These are phyloP conservation scores for Philotrypesis tridentata DNA, from an alignment of 1,140 invertebrate species.

Conservation along the genomic window DNA sequence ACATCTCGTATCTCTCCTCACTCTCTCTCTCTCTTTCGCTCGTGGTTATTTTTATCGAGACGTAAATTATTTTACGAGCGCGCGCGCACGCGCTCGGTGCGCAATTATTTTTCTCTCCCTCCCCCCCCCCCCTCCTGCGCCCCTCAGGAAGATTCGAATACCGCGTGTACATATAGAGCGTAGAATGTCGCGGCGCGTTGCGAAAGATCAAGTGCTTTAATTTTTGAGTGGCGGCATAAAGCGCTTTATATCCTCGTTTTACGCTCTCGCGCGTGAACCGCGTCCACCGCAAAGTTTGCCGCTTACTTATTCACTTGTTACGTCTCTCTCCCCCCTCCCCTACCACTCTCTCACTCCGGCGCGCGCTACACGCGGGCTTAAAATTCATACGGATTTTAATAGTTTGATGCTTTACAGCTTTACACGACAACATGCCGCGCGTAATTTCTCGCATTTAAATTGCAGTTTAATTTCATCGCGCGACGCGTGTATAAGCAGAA, in stretches of 20 bases:
- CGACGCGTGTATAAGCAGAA: background rate
- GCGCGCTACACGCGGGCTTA: no score
- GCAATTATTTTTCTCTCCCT: no score
- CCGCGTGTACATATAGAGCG: no score
- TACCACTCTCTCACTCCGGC: background rate
- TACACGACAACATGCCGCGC: background rate
- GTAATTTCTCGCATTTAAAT: background rate
- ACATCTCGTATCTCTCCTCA: background rate
- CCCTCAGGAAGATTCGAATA: background rate
- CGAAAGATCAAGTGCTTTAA: background rate
- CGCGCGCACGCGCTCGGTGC: background rate
- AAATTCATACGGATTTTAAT: background rate
- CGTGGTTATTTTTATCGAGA: background rate
- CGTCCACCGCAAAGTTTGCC: background rate
- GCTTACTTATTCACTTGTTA: background rate
- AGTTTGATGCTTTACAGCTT: background rate
- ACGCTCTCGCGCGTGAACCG: background rate
- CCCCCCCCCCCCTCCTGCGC: no score
- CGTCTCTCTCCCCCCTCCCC: background rate
- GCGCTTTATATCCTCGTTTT: background rate
- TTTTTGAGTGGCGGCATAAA: background rate
- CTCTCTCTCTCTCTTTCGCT: no score
- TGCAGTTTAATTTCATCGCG: background rate
- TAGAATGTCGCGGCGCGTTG: background rate
- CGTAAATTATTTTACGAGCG: background rate